Evolutionary conservation across 2,113 vertebrate species (phyloP).

Genomic region (Antechinus flavipes): DNA sequence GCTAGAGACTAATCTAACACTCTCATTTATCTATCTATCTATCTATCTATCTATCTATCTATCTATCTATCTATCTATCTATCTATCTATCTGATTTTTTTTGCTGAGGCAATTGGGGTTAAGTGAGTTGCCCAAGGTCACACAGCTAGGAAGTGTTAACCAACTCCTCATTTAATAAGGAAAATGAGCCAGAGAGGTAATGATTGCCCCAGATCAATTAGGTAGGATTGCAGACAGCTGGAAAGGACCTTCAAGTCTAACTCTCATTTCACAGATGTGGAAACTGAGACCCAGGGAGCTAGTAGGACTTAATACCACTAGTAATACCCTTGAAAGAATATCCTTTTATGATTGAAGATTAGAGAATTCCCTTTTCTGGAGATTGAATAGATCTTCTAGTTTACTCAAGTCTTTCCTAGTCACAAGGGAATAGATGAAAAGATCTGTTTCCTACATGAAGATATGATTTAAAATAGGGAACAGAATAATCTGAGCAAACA

Average conservation of each 20-base stretch:
- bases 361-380: not conserved
- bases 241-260: not conserved
- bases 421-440: not conserved
- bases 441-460: not conserved
- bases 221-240: not conserved
- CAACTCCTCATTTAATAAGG: not conserved
- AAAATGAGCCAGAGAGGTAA: not conserved
- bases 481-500: not conserved
- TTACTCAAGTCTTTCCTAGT: not conserved
- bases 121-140: too few species aligned
- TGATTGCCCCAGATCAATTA: not conserved
- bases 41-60: too few species aligned
- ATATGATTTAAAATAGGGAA: rapidly evolving
- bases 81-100: too few species aligned
- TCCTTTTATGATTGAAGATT: not conserved
- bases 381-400: not conserved
- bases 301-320: not conserved
- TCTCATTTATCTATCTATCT: not conserved
- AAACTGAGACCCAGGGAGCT: not conserved
- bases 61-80: too few species aligned
- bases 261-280: not conserved
- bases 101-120: too few species aligned
- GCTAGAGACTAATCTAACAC: not conserved
- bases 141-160: too few species aligned
- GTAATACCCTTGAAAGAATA: not conserved